A percentile compares a stretch with the other conserved stretches of the same genome.
phyloP scores from a whole-genome alignment of 2,113 vertebrate genomes.

The Onychostruthus taczanowskii region DNA sequence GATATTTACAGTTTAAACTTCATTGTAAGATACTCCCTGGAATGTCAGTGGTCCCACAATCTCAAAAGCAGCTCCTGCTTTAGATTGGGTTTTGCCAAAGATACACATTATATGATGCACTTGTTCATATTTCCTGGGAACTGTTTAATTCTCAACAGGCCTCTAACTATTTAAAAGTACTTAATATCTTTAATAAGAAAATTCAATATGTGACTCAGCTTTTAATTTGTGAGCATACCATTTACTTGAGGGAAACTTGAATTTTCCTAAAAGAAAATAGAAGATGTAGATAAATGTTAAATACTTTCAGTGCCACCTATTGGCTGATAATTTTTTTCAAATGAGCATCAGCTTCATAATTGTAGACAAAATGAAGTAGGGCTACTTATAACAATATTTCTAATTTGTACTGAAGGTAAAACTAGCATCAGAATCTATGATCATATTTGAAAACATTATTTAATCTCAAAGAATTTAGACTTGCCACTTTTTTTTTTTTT shows the following conservation, averaged over 20 bases:
- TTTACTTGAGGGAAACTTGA: constrained; percentile 14
- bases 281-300: constrained; percentile 16
- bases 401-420: background rate
- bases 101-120: background rate
- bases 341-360: background rate
- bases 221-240: constrained; percentile 4
- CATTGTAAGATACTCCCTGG: background rate
- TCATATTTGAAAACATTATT: background rate
- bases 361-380: background rate
- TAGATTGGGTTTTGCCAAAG: background rate
- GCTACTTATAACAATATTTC: background rate
- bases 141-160: background rate
- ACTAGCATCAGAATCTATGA: background rate
- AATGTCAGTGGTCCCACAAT: background rate
- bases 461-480: background rate
- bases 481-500: background rate
- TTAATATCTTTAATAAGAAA: constrained; percentile 13
- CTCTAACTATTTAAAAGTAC: background rate
- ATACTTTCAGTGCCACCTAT: constrained; percentile 67
- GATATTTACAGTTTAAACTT: background rate
- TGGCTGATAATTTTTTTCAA: constrained; percentile 25
- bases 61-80: background rate
- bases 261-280: background rate
- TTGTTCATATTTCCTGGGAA: background rate
- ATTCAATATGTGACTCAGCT: background rate